These are phyloP conservation scores for Cyphomyrus plagiostoma DNA, from an alignment of 2,113 vertebrate genomes.

Conservation along the genomic window DNA sequence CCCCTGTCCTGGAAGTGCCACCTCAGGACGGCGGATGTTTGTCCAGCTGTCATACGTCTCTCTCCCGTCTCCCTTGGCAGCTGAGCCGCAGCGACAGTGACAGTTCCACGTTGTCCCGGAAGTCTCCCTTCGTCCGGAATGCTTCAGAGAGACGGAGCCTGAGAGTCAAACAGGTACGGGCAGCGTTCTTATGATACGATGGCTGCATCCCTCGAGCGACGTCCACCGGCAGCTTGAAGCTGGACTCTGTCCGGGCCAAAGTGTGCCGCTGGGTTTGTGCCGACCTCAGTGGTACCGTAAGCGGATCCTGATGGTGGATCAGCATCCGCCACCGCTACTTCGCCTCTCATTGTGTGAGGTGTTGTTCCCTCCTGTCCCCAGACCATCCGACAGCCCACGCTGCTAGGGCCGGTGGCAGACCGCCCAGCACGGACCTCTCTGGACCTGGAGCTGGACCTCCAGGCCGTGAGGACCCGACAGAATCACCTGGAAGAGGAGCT, in stretches of 20 bases:
- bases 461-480: conserved; percentile 68
- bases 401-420: conserved; percentile 46
- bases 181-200: background rate
- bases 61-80: conserved; percentile 44
- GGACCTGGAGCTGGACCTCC: conserved; percentile 77
- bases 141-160: conserved; percentile 68
- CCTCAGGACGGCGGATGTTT: background rate
- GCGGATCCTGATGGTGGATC: background rate
- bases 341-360: no score
- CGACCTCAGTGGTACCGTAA: background rate
- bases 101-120: conserved; percentile 73
- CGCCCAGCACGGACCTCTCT: conserved; percentile 64
- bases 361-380: conserved; percentile 23
- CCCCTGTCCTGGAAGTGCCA: background rate
- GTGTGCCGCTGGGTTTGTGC: background rate
- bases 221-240: background rate
- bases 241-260: background rate
- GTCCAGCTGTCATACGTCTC: background rate
- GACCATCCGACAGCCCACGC: conserved; percentile 58
- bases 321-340: background rate
- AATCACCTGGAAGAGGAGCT: conserved; percentile 71
- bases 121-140: conserved; percentile 72
- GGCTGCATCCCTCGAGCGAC: background rate
- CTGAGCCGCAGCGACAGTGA: conserved; percentile 77
- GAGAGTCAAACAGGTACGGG: conserved; percentile 69